Evolutionary conservation across 1,140 invertebrate species (phyloP).

Genomic region (Zaprionus ghesquierei): DNA sequence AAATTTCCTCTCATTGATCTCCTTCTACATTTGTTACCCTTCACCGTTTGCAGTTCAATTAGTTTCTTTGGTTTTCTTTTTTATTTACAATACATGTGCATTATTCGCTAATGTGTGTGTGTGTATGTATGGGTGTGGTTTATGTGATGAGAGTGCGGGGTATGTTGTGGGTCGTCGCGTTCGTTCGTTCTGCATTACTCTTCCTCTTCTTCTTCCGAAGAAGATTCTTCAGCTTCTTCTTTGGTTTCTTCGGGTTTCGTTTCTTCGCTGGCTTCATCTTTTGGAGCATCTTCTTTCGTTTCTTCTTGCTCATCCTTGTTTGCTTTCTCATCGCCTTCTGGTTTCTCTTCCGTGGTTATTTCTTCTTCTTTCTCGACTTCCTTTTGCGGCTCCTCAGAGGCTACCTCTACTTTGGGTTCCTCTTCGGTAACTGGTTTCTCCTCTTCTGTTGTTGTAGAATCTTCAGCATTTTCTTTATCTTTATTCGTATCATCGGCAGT

Average conservation of each 20-base stretch:
- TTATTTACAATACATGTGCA: constrained; percentile 66
- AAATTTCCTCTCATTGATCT: background rate
- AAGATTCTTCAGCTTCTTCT: constrained; percentile 3
- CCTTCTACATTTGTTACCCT: constrained; percentile 22
- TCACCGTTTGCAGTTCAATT: constrained; percentile 50
- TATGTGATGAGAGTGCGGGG: constrained; percentile 18
- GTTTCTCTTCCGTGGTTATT: background rate
- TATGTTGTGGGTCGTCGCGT: constrained; percentile 2
- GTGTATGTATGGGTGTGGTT: constrained; percentile 16
- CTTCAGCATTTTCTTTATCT: background rate
- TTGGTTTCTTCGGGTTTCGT: constrained; percentile 5
- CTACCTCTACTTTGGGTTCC: background rate
- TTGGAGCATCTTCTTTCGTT: background rate
- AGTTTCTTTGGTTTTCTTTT: constrained; percentile 42
- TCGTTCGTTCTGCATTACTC: constrained; percentile 35
- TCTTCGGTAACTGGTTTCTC: background rate
- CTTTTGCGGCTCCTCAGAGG: background rate
- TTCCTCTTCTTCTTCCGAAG: constrained; percentile 20
- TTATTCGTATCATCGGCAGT: background rate
- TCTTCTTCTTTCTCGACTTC: background rate
- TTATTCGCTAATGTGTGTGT: constrained; percentile 57
- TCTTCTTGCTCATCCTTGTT: background rate
- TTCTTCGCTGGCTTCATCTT: background rate
- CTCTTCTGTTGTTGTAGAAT: background rate
- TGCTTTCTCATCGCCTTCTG: background rate